Base-by-base conservation (phyloP, 1,140 invertebrate genomes). In the Meloidogyne floridensis region DNA sequence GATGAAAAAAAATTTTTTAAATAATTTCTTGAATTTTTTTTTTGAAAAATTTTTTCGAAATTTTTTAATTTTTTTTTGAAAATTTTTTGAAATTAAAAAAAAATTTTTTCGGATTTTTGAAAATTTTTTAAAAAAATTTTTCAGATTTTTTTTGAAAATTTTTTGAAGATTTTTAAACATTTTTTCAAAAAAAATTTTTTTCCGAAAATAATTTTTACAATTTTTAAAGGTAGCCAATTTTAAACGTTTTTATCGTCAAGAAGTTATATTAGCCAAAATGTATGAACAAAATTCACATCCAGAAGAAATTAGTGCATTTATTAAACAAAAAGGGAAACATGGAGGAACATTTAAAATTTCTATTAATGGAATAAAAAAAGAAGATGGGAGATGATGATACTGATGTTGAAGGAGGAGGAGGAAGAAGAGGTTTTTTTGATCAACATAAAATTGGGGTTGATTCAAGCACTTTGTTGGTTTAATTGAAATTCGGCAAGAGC, bases 1-100 rank as follows among this genome's bases (percentile, higher is more conserved):
- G 94, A 86, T 96, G 95, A 91, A n/a, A 72, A 96, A 92, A 83
- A 75, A n/a, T n/a, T n/a, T n/a, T n/a, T n/a, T n/a, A n/a, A n/a
- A n/a, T n/a, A n/a, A n/a, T n/a, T n/a, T n/a, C n/a, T n/a, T n/a
- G n/a, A n/a, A n/a, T n/a, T 54, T 32, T 5, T 18, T 53, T 51
- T 5, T 59, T 43, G 15, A 73, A 71, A 32, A 32, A 32, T 32
- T 32, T 20, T 42, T 18, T n/a, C n/a, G n/a, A n/a, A n/a, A n/a
- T n/a, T n/a, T n/a, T n/a, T n/a, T n/a, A 32, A 47, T 20, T 43
- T 76, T 11, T 20, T 5, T 51, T 81, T 77, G n/a, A n/a, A n/a
- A 47, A 76, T 74, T 15, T 53, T 20, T 82, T 13, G 11, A 81
- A 80, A 80, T 51, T 18, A n/a, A n/a, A n/a, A n/a, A n/a, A n/a